Evolutionary conservation across 2,113 vertebrate species (phyloP), one percentile per base, ranked within the genome.

Genomic region (Esox niger): DNA sequence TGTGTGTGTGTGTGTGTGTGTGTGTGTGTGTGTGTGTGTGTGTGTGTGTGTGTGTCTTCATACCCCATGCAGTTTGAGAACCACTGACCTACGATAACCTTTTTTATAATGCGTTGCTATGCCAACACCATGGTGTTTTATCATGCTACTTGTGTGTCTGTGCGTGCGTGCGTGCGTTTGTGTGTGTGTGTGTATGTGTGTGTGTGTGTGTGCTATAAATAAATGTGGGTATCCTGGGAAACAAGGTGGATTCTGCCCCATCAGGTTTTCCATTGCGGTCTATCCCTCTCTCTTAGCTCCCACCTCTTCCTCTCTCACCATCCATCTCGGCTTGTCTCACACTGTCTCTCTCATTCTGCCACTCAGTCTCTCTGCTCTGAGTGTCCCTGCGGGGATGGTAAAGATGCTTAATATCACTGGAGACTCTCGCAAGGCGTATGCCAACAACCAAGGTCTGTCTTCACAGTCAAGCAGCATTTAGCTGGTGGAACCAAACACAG

Each of bases 171-270:
- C n/a, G n/a, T n/a, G n/a, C n/a, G n/a, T n/a, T n/a, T n/a, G n/a
- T n/a, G n/a, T n/a, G n/a, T n/a, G n/a, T n/a, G n/a, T n/a, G n/a
- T n/a, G n/a, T n/a, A n/a, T n/a, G n/a, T n/a, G n/a, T n/a, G n/a
- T n/a, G n/a, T n/a, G n/a, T n/a, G n/a, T n/a, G n/a, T n/a, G n/a
- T n/a, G n/a, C 87, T 90, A 89, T 85, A 88, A 87, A 90, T 87
- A 89, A 85, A 84, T 73, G 71, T 79, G 83, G 85, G 86, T 88
- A 84, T 87, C 85, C 85, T 87, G 85, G 87, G 89, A 90, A 85
- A 88, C 66, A n/a, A n/a, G n/a, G 60, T 78, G 79, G 73, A 82
- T 84, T 78, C 81, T 79, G 79, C 80, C 74, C 6, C 29, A 26
- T 62, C 26, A 25, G 38, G 58, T 31, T 57, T 20, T 52, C 35